A percentile compares a stretch with the other conserved stretches of the same genome.
These are phyloP conservation scores for Napeogenes sylphis DNA, from an alignment of 2,888 invertebrate genomes.

Conservation along the genomic window DNA sequence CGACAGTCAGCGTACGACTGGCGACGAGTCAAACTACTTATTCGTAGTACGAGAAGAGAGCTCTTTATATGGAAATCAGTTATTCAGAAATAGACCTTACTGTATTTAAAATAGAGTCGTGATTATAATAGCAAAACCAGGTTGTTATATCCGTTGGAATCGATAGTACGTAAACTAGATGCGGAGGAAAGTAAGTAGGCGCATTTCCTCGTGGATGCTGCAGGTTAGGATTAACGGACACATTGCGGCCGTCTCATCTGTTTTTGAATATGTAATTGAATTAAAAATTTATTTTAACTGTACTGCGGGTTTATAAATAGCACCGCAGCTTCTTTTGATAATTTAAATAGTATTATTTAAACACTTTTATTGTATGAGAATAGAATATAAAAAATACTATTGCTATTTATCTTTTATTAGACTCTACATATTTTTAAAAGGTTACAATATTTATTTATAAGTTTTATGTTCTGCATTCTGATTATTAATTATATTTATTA, in stretches of 20 bases:
- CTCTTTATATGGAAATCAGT: slow-evolving; percentile 9
- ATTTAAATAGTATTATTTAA: no score
- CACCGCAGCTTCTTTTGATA: no score
- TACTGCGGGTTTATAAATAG: no score
- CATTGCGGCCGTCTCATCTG: slow-evolving; percentile 54
- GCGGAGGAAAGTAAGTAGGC: slow-evolving; percentile 72
- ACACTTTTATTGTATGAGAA: no score
- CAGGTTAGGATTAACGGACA: slow-evolving; percentile 47
- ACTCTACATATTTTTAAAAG: no score
- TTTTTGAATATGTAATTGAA: not conserved
- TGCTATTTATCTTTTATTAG: no score
- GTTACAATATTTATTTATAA: no score
- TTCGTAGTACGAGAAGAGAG: slow-evolving; percentile 20
- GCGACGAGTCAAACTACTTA: slow-evolving; percentile 32
- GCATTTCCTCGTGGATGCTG: slow-evolving; percentile 69
- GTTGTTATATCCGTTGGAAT: slow-evolving; percentile 44
- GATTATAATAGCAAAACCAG: slow-evolving; percentile 21
- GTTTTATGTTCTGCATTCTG: no score
- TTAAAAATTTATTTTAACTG: no score
- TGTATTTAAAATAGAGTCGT: slow-evolving; percentile 24
- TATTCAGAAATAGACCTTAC: slow-evolving; percentile 41
- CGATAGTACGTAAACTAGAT: slow-evolving; percentile 52
- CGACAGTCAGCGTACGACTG: slow-evolving; percentile 54
- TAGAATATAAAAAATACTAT: no score
- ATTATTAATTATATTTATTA: no score